A percentile compares a stretch with the other conserved stretches of the same genome.
Evolutionary conservation across 1,140 invertebrate genomes (phyloP).

Genomic region (Camponotus floridanus): DNA sequence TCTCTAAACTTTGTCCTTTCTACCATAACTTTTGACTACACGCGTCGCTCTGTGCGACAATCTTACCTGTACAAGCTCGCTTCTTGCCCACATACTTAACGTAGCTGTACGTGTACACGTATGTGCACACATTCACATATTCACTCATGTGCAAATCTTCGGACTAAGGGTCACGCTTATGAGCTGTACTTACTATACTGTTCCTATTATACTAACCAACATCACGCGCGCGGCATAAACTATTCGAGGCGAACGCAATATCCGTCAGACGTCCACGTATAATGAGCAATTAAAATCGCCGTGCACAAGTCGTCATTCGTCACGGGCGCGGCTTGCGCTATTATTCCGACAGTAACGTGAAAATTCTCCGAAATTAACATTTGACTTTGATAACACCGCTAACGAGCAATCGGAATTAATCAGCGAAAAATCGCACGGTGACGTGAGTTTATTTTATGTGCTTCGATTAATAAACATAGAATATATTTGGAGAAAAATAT

Average conservation of each 20-base stretch:
- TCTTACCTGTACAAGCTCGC: constrained; percentile 55
- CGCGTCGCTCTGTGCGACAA: constrained; percentile 35
- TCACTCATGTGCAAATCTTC: constrained; percentile 9
- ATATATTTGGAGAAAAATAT: constrained; percentile 21
- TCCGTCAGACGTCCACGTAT: constrained; percentile 43
- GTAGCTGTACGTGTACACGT: constrained; percentile 53
- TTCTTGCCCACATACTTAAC: constrained; percentile 49
- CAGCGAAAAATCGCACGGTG: background rate
- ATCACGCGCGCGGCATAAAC: constrained; percentile 12
- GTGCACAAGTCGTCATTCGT: constrained; percentile 31
- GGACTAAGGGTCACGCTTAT: constrained; percentile 69
- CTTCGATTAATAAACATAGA: constrained; percentile 17
- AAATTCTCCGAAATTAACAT: constrained; percentile 52
- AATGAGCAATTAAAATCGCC: constrained; percentile 58
- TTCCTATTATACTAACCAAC: constrained; percentile 60
- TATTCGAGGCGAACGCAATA: constrained; percentile 22
- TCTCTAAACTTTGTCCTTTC: constrained; percentile 47
- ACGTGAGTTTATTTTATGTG: background rate
- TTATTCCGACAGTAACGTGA: constrained; percentile 26
- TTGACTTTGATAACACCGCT: background rate
- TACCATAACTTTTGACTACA: constrained; percentile 11
- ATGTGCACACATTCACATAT: constrained; percentile 51
- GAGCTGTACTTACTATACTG: constrained; percentile 17
- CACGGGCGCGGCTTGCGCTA: constrained; percentile 35
- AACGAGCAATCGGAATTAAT: constrained; percentile 59